Percentiles rank a stretch among this genome's conserved stretches.
Conservation (phyloP, 2,888 invertebrate species). For the Mechanitis mazaeus region DNA sequence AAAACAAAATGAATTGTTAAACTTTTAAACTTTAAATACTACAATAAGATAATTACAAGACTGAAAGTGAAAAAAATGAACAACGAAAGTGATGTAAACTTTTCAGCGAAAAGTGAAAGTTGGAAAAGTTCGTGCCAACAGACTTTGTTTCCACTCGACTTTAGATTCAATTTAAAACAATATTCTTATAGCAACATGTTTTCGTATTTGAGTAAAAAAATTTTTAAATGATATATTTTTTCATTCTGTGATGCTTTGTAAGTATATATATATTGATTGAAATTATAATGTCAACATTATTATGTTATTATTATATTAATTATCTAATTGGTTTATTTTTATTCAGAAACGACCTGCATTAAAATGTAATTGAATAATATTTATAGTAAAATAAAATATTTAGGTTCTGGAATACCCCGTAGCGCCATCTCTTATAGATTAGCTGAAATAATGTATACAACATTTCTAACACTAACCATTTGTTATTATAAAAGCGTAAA, state of each 20-base stretch:
- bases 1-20: not conserved
- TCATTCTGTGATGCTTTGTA: too few relatives aligned
- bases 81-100: constrained; percentile 65
- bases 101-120: constrained; percentile 64
- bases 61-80: constrained; percentile 40
- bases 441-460: constrained; percentile 32
- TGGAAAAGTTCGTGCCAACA: constrained; percentile 56
- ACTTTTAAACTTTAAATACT: not conserved
- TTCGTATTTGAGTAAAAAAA: not conserved
- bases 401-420: constrained; percentile 14
- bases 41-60: constrained; percentile 19
- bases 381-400: not conserved
- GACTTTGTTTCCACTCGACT: constrained; percentile 69
- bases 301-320: too few relatives aligned
- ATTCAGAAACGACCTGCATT: not conserved
- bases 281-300: too few relatives aligned
- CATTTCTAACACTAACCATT: not conserved
- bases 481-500: too few relatives aligned
- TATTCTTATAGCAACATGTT: too few relatives aligned
- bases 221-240: too few relatives aligned
- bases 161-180: constrained; percentile 49
- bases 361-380: not conserved
- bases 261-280: too few relatives aligned
- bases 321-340: too few relatives aligned
- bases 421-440: constrained; percentile 18